Percentiles rank a stretch among this genome's conserved stretches.
Conservation (phyloP, 2,113 vertebrate genomes). For the Tragulus kanchil region DNA sequence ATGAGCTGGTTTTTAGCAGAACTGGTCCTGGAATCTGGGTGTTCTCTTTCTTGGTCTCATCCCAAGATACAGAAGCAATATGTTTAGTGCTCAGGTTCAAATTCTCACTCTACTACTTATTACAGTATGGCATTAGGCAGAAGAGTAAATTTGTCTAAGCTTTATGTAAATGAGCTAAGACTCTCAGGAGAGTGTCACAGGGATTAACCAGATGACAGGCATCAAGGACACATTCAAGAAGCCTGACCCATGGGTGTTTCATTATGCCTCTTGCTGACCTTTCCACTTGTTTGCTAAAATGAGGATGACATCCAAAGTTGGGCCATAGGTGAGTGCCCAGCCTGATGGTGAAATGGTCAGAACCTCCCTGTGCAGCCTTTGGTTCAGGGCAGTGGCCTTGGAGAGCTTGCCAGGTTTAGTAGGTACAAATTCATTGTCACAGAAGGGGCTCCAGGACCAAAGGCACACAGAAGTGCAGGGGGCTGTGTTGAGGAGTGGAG, state of each 20-base stretch:
- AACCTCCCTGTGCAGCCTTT: background rate
- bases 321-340: background rate
- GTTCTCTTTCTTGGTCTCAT: background rate
- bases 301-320: background rate
- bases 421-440: background rate
- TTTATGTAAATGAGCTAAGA: background rate
- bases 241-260: background rate
- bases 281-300: background rate
- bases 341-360: background rate
- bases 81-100: background rate
- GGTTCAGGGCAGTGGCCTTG: background rate
- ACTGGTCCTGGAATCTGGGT: background rate
- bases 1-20: background rate
- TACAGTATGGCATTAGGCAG: background rate
- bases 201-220: background rate
- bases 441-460: background rate
- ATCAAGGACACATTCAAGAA: accelerated
- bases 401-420: background rate
- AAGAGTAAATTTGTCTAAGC: background rate
- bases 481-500: background rate
- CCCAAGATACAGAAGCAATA: background rate
- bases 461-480: background rate
- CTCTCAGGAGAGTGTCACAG: background rate
- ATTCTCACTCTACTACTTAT: background rate
- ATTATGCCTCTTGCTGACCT: background rate